Conservation (phyloP, 2,113 vertebrate genomes). For the Lipophrys pholis region DNA sequence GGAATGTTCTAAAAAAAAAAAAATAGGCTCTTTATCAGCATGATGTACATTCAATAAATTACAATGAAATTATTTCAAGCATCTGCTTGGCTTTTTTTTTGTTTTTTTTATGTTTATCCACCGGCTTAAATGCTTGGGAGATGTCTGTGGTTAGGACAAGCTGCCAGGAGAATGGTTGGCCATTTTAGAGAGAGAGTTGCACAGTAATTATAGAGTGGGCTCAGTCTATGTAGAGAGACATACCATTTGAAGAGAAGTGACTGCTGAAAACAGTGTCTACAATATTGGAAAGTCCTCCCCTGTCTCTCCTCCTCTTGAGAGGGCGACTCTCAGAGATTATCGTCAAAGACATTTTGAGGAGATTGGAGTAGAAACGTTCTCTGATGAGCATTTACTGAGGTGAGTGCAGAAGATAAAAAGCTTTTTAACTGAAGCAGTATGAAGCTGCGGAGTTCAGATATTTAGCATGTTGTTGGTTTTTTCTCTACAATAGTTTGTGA, state of each 20-base stretch:
- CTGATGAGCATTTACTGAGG: slow-evolving; percentile 44
- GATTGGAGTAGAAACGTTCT: slow-evolving; percentile 27
- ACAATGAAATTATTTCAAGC: slow-evolving; percentile 5
- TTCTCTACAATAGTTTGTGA: neutral
- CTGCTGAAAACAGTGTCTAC: slow-evolving; percentile 60
- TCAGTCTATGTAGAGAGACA: slow-evolving; percentile 62
- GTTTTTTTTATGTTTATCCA: slow-evolving; percentile 31
- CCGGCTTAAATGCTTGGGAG: slow-evolving; percentile 50
- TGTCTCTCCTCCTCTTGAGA: slow-evolving; percentile 73
- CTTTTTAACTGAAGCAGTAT: neutral
- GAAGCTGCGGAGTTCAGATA: neutral
- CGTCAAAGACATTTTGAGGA: slow-evolving; percentile 53
- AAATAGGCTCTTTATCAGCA: neutral
- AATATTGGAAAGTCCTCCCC: slow-evolving; percentile 63
- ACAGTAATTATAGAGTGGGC: slow-evolving; percentile 77
- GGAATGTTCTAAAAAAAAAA: neutral
- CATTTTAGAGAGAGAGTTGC: slow-evolving; percentile 64
- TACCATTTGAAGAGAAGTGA: slow-evolving; percentile 64
- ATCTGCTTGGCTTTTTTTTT: slow-evolving; percentile 10
- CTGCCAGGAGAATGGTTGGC: slow-evolving; percentile 65
- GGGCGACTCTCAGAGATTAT: slow-evolving; percentile 50
- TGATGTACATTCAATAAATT: neutral
- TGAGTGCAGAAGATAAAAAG: slow-evolving; percentile 37
- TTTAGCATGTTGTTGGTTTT: neutral
- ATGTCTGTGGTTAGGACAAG: slow-evolving; percentile 58